Conservation (phyloP, 2,797 vertebrate species). For the Karalla daura region DNA sequence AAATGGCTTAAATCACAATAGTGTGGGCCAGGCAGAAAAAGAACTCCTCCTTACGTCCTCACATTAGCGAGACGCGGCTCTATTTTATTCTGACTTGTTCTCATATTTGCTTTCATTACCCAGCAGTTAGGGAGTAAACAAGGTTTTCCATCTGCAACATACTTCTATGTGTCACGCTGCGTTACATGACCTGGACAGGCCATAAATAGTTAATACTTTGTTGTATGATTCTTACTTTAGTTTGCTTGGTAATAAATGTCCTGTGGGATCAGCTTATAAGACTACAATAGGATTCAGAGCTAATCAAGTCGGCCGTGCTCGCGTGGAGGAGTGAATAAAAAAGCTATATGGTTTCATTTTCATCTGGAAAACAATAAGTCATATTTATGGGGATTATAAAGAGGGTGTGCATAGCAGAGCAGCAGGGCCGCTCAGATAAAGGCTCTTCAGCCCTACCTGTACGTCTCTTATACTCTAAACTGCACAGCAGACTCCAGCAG, state of each 20-base stretch:
- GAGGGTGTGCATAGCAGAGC: constrained; percentile 12
- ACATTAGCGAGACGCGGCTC: not conserved
- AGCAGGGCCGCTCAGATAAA: constrained; percentile 8
- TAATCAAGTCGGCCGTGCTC: constrained; percentile 28
- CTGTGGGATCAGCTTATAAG: constrained; percentile 38
- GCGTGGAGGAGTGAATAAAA: constrained; percentile 35
- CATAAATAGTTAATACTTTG: constrained; percentile 42
- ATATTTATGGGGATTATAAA: constrained; percentile 56
- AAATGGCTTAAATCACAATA: constrained; percentile 23
- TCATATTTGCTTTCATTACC: no score
- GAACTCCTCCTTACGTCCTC: not conserved
- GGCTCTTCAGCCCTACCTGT: constrained; percentile 54
- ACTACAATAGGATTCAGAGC: constrained; percentile 35
- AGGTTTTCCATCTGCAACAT: constrained; percentile 10
- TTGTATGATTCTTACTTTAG: constrained; percentile 12
- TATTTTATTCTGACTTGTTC: no score
- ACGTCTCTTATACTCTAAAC: constrained; percentile 29
- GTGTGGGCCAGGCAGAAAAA: not conserved
- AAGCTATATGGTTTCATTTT: constrained; percentile 8
- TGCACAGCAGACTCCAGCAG: constrained; percentile 39
- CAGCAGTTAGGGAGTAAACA: constrained; percentile 5
- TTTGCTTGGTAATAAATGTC: constrained; percentile 18
- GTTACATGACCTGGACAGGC: constrained; percentile 8
- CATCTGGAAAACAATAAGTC: constrained; percentile 45
- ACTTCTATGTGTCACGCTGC: constrained; percentile 23